Evolutionary conservation across 2,888 invertebrate species (phyloP), one percentile per base, ranked within the genome.

Genomic region (Drosophila lacicola): DNA sequence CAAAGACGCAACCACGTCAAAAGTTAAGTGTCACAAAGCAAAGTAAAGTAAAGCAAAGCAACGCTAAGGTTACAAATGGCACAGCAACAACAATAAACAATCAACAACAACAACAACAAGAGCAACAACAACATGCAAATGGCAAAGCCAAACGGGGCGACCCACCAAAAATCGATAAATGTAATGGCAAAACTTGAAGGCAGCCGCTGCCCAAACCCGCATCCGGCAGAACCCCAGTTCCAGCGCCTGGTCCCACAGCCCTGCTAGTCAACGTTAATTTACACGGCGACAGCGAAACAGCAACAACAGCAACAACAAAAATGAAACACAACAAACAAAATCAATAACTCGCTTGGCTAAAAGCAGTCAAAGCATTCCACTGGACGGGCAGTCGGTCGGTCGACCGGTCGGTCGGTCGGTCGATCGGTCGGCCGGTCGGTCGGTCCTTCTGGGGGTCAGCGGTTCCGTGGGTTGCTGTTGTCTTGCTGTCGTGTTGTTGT

Each of bases 1-100:
- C 74, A 85, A 78, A 85, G 75, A 82, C 71, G 80, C 75, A 70
- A 80, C 80, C 72, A 72, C 75, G 80, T 73, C 75, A 76, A 85
- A 82, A 78, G 83, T 80, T 85, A 82, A 85, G 86, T 86, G 82
- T 82, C 86, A 75, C 86, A 82, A 74, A 75, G 70, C 75, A 71
- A 68, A 78, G 60, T 50, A 71, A 71, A 62, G 75, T 68, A 68
- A 56, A 72, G 68, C 54, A 71, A 50, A 70, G 54, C 57, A 70
- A 53, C 49, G 63, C 60, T 63, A 64, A 70, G 78, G 74, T 70
- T 74, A 77, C 80, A 77, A 77, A 74, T 66, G 72, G 66, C 62
- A 67, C 55, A 56, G 33, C 34, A 44, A 45, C 56, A 57, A 45
- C 34, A 42, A 68, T 37, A 57, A 57, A 57, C 61, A 62, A 47